phyloP scores from a whole-genome alignment of 2,113 vertebrate species.

The Clarias gariepinus region DNA sequence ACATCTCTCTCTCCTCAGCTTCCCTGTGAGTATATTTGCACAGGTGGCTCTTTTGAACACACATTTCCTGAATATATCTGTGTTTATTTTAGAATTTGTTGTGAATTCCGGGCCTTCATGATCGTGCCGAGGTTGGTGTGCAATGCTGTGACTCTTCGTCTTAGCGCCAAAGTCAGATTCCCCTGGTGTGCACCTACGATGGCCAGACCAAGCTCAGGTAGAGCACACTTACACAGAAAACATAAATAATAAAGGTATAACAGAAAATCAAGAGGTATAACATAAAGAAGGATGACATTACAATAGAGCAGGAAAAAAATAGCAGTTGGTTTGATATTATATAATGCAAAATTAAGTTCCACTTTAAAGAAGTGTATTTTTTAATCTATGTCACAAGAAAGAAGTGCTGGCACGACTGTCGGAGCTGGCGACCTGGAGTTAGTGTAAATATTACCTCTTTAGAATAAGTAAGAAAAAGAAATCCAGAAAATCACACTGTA shows the following conservation, averaged over 20 bases:
- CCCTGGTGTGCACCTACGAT: conserved; percentile 52
- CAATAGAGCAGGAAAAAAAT: background rate
- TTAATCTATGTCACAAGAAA: too few species aligned
- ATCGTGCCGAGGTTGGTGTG: conserved; percentile 57
- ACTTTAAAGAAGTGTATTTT: too few species aligned
- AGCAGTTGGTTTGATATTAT: too few species aligned
- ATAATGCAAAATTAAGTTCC: too few species aligned
- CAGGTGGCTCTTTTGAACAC: background rate
- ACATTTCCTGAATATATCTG: background rate
- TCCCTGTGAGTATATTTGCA: background rate
- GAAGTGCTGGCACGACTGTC: too few species aligned
- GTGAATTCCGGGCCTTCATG: conserved; percentile 58
- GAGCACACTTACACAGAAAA: background rate
- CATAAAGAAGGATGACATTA: background rate
- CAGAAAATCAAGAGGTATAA: too few species aligned
- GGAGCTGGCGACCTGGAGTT: too few species aligned
- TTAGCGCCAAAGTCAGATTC: conserved; percentile 51
- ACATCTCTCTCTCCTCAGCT: too few species aligned
- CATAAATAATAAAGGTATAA: background rate
- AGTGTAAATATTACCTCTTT: too few species aligned
- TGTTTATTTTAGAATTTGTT: conserved; percentile 24
- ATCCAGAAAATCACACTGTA: too few species aligned
- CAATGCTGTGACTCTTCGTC: conserved; percentile 48
- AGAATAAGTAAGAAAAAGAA: too few species aligned
- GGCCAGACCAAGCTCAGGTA: conserved; percentile 75